Evolutionary conservation across 2,888 invertebrate genomes (phyloP), one percentile per base, ranked within the genome.

Genomic region (Blastobasis adustella): DNA sequence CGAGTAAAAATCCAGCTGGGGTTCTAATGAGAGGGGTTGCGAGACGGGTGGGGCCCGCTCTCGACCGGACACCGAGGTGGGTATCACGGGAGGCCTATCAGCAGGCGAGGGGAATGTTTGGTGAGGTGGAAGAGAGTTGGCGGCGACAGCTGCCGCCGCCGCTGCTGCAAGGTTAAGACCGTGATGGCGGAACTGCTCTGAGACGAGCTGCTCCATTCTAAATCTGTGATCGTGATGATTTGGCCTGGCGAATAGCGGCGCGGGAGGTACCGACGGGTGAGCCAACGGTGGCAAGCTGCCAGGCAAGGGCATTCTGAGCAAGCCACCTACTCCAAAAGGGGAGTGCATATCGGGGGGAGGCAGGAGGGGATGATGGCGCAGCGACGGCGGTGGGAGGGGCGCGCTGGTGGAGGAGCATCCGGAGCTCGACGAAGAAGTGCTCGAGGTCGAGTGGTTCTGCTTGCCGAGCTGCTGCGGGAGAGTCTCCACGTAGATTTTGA

Each of bases 1-100:
- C 91, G 98, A 98, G 93, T 98, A 98, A 94, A 98, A 98, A 94
- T 98, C 98, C 93, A 97, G 93, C 90, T 95, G 95, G 79, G 95
- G 95, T 91, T 95, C 96, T 69, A 94, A 89, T 81, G 92, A 92
- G 63, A 93, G 90, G 63, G 91, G 92, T 80, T 92, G 93, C 62
- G 91, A 91, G 72, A 89, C 84, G 55, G 89, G 84, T 61, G 86
- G 87, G 57, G 69, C 74, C 65, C 89, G 74, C 42, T 89, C 89
- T 61, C 89, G 76, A 51, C 89, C 80, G 54, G 90, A 83, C 50
- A 90, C 71, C 53, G 90, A 89, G 53, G 90, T 89, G 47, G 90
- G 90, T 61, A 86, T 79, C 54, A 79, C 81, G 50, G 90, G 90
- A 61, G 90, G 91, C 65, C 90, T 83, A 65, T 91, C 90, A 49